Base-by-base conservation (phyloP, 2,797 vertebrate genomes). In the Sebastes itinus region DNA sequence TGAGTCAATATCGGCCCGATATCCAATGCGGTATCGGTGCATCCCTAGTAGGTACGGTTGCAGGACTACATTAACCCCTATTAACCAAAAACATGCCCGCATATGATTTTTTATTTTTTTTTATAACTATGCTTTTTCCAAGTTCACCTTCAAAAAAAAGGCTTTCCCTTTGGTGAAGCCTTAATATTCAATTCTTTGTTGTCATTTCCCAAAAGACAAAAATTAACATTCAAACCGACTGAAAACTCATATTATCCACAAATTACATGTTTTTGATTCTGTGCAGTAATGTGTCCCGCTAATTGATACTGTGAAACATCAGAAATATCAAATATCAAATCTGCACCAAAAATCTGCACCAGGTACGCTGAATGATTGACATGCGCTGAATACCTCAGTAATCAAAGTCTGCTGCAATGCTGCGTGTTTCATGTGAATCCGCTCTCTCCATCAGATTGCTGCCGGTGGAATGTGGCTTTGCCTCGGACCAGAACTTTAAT, bases 401-500 rank as follows among this genome's bases (percentile, higher is more conserved):
- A 92, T 92, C 89, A 91, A 88, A 92, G 86, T 77, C 71, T 59
- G 68, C 84, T 80, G 78, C 77, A 84, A 85, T 72, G 66, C 79
- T 69, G 71, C 81, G 32, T 75, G 81, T 79, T 89, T 88, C 75
- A 84, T 87, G 88, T 92, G 89, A 88, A 82, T 89, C 72, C 77
- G 33, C 90, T 59, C 76, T 20, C 80, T 87, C 78, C 86, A 93
- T 93, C 91, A 94, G 92, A 93, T 92, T 92, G 85, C 87, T 58
- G 85, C 72, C 46, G 13, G 70, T 90, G 93, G 92, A 93, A 95
- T 93, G 92, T 75, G 77, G 86, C 65, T 88, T 83, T 70, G 65
- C 88, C 78, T 78, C 38, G 67, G 88, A 92, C 84, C 82, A 67
- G 69, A 82, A 91, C 80, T 93, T 92, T 91, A 93, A 94, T 94